Evolutionary conservation across 1,140 invertebrate genomes (phyloP), one percentile per base, ranked within the genome.

Genomic region (Coptotermes formosanus): DNA sequence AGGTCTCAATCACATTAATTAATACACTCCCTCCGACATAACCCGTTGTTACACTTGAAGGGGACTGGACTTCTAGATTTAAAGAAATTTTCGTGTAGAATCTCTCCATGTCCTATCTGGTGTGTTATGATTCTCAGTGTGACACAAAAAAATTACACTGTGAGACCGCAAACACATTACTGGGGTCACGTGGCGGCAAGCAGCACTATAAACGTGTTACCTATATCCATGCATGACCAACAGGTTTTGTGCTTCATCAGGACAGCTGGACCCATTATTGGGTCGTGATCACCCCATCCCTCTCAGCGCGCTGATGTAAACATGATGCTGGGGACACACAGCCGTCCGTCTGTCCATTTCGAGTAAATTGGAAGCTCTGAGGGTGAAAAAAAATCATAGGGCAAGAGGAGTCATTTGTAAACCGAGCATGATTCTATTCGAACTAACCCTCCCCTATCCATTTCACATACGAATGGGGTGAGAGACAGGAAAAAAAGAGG

Each of bases 331-430:
- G 59, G 59, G 59, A 64, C 59, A 75, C n/a, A 75, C 8, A 75
- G 52, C 64, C 25, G n/a, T 25, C 64, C 21, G 59, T 64, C 59
- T 75, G 64, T 75, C 64, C 64, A 75, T 75, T 75, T 75, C 64
- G 64, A 75, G 64, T 75, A 75, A 75, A 75, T 75, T 75, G 64
- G 64, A 30, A 30, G 64, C 64, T 75, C 7, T 8, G n/a, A 25
- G n/a, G 64, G n/a, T 25, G 9, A 16, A 75, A 75, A 75, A 64
- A 75, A 75, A 75, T 75, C 64, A 75, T 75, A 75, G 64, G 64
- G 64, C 64, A 75, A 75, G 64, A 75, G 64, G 64, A 75, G 64
- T 75, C 25, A 75, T 75, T 75, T 75, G 64, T 75, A 75, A 75
- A 75, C 64, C 64, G 64, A 75, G 64, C 64, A 75, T 75, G 64